phyloP scores from a whole-genome alignment of 2,113 vertebrate species.

The Burhinus oedicnemus region DNA sequence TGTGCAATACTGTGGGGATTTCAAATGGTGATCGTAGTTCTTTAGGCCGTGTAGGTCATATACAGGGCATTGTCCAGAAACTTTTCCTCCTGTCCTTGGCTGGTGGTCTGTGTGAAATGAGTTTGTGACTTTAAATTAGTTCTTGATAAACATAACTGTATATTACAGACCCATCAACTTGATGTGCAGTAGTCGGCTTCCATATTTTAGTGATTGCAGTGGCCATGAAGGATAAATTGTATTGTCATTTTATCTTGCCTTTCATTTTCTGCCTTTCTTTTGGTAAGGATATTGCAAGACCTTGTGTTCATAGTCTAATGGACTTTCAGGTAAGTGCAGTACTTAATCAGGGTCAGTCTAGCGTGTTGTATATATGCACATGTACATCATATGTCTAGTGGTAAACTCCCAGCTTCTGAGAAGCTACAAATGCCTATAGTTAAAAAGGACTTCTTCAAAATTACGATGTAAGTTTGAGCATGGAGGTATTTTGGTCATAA shows the following conservation, averaged over 20 bases:
- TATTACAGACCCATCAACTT: neutral
- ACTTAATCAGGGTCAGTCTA: neutral
- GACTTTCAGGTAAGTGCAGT: neutral
- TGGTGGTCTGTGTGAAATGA: neutral
- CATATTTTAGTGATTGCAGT: neutral
- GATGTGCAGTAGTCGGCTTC: neutral
- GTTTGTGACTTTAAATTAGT: neutral
- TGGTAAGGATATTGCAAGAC: neutral
- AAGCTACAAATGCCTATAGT: neutral
- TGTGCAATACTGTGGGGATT: neutral
- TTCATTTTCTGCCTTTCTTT: neutral
- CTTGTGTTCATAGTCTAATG: neutral
- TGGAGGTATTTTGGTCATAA: neutral
- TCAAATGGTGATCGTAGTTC: neutral
- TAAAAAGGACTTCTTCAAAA: neutral
- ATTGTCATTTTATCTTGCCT: neutral
- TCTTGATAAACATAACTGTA: neutral
- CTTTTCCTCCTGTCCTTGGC: neutral
- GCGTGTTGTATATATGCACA: neutral
- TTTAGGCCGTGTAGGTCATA: neutral
- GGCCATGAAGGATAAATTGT: neutral
- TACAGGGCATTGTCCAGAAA: neutral
- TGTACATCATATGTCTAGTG: neutral
- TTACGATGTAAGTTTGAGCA: neutral
- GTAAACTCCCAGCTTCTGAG: neutral